A percentile compares a stretch with the other conserved stretches of the same genome.
Evolutionary conservation across 2,113 vertebrate species (phyloP).

Genomic region (Nyctereutes procyonoides): DNA sequence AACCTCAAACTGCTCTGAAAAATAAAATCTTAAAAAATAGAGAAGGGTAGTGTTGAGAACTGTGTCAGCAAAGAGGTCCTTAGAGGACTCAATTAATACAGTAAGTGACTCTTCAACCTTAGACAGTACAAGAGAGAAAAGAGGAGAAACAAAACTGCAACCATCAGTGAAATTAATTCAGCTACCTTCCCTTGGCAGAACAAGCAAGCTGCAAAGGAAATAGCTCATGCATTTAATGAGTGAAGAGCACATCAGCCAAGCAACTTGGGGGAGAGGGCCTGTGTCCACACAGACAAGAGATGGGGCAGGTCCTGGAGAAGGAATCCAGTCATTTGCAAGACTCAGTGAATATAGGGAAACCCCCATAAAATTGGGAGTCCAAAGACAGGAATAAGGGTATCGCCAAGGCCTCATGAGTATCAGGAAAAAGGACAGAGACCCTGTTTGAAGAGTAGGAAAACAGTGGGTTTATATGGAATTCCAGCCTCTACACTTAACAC

Average conservation of each 20-base stretch:
- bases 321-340: not conserved
- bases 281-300: not conserved
- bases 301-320: not conserved
- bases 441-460: not conserved
- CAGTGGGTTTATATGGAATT: not conserved
- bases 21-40: not conserved
- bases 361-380: not conserved
- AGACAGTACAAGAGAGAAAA: not conserved
- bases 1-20: not conserved
- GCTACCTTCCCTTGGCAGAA: not conserved
- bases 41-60: not conserved
- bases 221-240: not conserved
- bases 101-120: slow-evolving; percentile 27
- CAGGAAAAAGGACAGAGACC: not conserved
- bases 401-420: not conserved
- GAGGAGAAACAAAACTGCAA: not conserved
- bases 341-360: not conserved
- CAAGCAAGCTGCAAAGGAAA: not conserved
- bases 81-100: not conserved
- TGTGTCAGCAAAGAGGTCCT: not conserved
- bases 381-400: not conserved
- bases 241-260: not conserved
- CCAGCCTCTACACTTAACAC: not conserved
- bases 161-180: not conserved
- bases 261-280: not conserved